Conservation (phyloP, 2,797 vertebrate genomes). For the Leptodactylus fallax region DNA sequence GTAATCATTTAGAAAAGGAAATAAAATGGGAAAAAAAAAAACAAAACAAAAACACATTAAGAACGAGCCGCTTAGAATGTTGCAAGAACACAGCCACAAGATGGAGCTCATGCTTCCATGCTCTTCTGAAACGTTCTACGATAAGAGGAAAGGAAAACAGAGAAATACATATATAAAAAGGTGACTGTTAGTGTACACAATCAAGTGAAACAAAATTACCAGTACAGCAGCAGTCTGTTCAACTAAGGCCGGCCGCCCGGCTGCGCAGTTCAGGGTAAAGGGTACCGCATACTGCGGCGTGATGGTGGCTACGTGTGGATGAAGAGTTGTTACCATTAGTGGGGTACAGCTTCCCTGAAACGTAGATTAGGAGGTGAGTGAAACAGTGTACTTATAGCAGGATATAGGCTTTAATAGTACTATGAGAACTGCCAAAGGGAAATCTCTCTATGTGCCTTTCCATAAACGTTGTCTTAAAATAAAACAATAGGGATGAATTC, state of each 20-base stretch:
- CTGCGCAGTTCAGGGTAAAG: slow-evolving; percentile 94
- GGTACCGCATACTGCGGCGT: slow-evolving; percentile 97
- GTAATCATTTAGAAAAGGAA: slow-evolving; percentile 73
- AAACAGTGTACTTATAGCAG: slow-evolving; percentile 76
- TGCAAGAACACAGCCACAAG: slow-evolving; percentile 86
- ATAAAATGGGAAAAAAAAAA: slow-evolving; percentile 21
- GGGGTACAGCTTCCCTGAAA: slow-evolving; percentile 99
- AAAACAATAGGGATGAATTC: background rate
- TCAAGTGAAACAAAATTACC: slow-evolving; percentile 90
- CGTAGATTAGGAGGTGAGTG: slow-evolving; percentile 85
- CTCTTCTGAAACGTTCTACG: slow-evolving; percentile 89
- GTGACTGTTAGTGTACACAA: slow-evolving; percentile 81
- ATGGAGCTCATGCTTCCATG: slow-evolving; percentile 96
- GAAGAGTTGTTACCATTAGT: slow-evolving; percentile 99
- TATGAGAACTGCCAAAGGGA: slow-evolving; percentile 12
- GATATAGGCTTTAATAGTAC: slow-evolving; percentile 68
- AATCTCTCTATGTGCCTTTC: background rate
- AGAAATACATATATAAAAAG: slow-evolving; percentile 63
- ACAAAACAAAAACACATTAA: slow-evolving; percentile 79
- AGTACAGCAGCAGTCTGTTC: slow-evolving; percentile 99
- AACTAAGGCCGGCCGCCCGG: slow-evolving; percentile 94
- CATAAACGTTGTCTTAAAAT: background rate
- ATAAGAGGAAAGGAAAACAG: slow-evolving; percentile 70
- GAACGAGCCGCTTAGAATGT: slow-evolving; percentile 68
- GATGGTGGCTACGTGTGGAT: slow-evolving; percentile 96